A percentile compares a stretch with the other conserved stretches of the same genome.
Conservation (phyloP, 2,888 invertebrate genomes). For the Drosophila yooni region DNA sequence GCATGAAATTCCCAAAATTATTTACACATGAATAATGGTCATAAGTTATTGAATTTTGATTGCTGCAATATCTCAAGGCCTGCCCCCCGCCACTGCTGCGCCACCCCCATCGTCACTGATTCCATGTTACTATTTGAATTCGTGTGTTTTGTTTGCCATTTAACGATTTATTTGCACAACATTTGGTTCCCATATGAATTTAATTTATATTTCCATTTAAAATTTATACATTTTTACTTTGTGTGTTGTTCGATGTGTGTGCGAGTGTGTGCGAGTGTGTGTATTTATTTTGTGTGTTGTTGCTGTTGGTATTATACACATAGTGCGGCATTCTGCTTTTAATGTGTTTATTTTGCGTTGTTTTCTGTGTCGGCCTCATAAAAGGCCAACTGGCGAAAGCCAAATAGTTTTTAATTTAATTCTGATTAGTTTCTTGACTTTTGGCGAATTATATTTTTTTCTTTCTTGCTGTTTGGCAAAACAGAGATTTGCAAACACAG, state of each 20-base stretch:
- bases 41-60: constrained; percentile 66
- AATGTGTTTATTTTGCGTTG: constrained; percentile 70
- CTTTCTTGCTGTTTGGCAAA: constrained; percentile 16
- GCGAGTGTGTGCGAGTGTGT: constrained; percentile 29
- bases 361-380: constrained; percentile 56
- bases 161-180: constrained; percentile 77
- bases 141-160: constrained; percentile 72
- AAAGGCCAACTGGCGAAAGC: constrained; percentile 55
- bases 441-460: constrained; percentile 8
- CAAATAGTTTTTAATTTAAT: constrained; percentile 74
- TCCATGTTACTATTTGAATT: constrained; percentile 25
- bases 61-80: constrained; percentile 52
- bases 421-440: constrained; percentile 52
- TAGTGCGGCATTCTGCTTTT: constrained; percentile 66
- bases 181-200: constrained; percentile 79
- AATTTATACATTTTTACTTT: constrained; percentile 68
- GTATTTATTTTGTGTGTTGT: constrained; percentile 26
- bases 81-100: neutral
- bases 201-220: constrained; percentile 77
- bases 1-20: constrained; percentile 20
- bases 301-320: constrained; percentile 15
- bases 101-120: neutral
- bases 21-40: constrained; percentile 42
- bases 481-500: constrained; percentile 30
- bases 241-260: constrained; percentile 32